phyloP scores from a whole-genome alignment of 2,888 invertebrate genomes.

The Pseudococcus viburni region DNA sequence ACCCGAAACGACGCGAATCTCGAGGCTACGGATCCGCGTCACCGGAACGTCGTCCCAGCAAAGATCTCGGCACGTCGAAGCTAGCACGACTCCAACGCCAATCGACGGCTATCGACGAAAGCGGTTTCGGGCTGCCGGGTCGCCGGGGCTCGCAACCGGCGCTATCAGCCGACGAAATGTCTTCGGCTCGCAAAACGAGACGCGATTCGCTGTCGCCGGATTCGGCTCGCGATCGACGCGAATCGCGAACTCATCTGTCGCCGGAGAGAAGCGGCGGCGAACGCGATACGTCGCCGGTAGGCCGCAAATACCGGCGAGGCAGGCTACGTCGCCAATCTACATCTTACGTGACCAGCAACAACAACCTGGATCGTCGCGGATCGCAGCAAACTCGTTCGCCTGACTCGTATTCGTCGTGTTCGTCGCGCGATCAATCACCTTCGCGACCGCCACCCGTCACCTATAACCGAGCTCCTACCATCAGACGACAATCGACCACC shows the following conservation, averaged over 20 bases:
- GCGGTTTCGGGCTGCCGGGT: slow-evolving; percentile 80
- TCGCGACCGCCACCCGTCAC: slow-evolving; percentile 70
- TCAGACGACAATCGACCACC: slow-evolving; percentile 89
- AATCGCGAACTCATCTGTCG: slow-evolving; percentile 80
- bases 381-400: slow-evolving; percentile 72
- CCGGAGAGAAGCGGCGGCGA: slow-evolving; percentile 85
- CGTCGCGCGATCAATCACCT: slow-evolving; percentile 89
- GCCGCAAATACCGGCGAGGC: slow-evolving; percentile 80
- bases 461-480: slow-evolving; percentile 78
- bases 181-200: slow-evolving; percentile 76
- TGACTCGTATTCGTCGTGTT: slow-evolving; percentile 78
- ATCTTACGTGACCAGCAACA: slow-evolving; percentile 66
- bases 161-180: slow-evolving; percentile 81
- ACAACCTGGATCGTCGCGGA: slow-evolving; percentile 68
- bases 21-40: slow-evolving; percentile 70
- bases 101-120: slow-evolving; percentile 91
- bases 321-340: slow-evolving; percentile 84
- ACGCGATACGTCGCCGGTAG: slow-evolving; percentile 84
- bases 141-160: slow-evolving; percentile 86
- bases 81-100: slow-evolving; percentile 85
- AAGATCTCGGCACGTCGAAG: slow-evolving; percentile 70
- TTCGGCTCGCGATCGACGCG: slow-evolving; percentile 80
- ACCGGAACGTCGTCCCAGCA: slow-evolving; percentile 71
- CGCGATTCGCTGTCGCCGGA: slow-evolving; percentile 92
- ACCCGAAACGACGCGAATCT: slow-evolving; percentile 71